phyloP scores from a whole-genome alignment of 2,797 vertebrate genomes.

The Salarias fasciatus region DNA sequence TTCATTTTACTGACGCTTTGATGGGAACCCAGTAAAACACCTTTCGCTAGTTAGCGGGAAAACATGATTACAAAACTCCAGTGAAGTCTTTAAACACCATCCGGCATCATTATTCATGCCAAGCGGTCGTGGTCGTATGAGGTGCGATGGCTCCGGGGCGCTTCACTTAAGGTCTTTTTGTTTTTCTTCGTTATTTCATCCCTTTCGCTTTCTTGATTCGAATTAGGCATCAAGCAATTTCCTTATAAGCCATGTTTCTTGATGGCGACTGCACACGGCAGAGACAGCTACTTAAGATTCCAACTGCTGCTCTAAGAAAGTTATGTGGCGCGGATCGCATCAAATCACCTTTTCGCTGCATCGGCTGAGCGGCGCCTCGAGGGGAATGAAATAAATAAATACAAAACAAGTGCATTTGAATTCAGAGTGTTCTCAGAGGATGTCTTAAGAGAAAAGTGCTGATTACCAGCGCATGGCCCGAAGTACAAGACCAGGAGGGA shows the following conservation, averaged over 20 bases:
- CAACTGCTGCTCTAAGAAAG: constrained; percentile 38
- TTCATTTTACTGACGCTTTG: constrained; percentile 47
- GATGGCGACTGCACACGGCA: constrained; percentile 24
- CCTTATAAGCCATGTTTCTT: constrained; percentile 19
- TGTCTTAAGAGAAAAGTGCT: constrained; percentile 56
- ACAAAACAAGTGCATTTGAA: constrained; percentile 63
- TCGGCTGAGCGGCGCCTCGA: constrained; percentile 20
- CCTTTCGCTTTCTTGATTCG: constrained; percentile 33
- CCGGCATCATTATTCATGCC: constrained; percentile 49
- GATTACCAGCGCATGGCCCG: constrained; percentile 39
- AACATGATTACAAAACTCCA: constrained; percentile 55
- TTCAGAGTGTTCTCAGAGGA: constrained; percentile 56
- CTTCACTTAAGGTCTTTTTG: constrained; percentile 22
- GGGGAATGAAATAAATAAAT: constrained; percentile 62
- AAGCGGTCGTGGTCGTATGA: constrained; percentile 15
- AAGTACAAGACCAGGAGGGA: constrained; percentile 38
- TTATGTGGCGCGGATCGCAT: constrained; percentile 39
- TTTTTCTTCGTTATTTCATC: neutral
- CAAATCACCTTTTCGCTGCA: constrained; percentile 56
- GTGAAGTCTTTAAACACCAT: constrained; percentile 36
- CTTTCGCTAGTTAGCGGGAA: constrained; percentile 42
- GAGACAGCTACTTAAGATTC: constrained; percentile 47
- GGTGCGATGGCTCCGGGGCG: constrained; percentile 12
- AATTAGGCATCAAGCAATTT: constrained; percentile 35
- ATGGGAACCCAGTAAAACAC: constrained; percentile 47